These are phyloP conservation scores for Pyrrhia umbra DNA, from an alignment of 2,888 invertebrate genomes.

Conservation along the genomic window DNA sequence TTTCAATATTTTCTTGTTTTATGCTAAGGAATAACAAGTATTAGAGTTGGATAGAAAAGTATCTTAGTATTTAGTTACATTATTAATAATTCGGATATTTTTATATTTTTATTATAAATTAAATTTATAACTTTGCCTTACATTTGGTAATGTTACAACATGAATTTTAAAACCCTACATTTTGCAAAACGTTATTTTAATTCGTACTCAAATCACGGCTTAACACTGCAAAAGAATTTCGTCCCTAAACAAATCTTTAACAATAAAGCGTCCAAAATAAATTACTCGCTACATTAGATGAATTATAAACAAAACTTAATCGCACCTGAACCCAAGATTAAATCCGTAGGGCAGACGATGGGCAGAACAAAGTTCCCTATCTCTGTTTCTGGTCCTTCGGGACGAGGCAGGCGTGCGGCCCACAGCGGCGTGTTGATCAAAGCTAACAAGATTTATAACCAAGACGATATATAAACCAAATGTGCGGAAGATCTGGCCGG, in stretches of 20 bases:
- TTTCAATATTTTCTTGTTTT: slow-evolving; percentile 15
- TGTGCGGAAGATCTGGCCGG: slow-evolving; percentile 73
- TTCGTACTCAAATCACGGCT: slow-evolving; percentile 42
- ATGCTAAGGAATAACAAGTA: background rate
- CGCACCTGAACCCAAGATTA: slow-evolving; percentile 66
- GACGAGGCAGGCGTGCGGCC: slow-evolving; percentile 36
- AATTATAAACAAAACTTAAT: slow-evolving; percentile 63
- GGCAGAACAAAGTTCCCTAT: slow-evolving; percentile 44
- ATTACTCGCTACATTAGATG: slow-evolving; percentile 56
- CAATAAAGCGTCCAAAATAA: slow-evolving; percentile 47
- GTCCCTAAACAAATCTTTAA: slow-evolving; percentile 35
- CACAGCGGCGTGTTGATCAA: slow-evolving; percentile 67
- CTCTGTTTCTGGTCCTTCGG: slow-evolving; percentile 47
- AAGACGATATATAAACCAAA: slow-evolving; percentile 77
- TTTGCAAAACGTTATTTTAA: slow-evolving; percentile 8
- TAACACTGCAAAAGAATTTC: slow-evolving; percentile 36
- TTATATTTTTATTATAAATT: too few relatives aligned
- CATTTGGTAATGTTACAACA: slow-evolving; percentile 5
- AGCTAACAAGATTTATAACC: slow-evolving; percentile 76
- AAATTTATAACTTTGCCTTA: background rate
- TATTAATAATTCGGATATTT: too few relatives aligned
- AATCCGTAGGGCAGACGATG: slow-evolving; percentile 52
- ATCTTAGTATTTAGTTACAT: too few relatives aligned
- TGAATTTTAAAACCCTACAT: slow-evolving; percentile 1
- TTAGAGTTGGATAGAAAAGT: background rate